Evolutionary conservation across 2,797 vertebrate species (phyloP).

Genomic region (Orientallactaga sibirica): DNA sequence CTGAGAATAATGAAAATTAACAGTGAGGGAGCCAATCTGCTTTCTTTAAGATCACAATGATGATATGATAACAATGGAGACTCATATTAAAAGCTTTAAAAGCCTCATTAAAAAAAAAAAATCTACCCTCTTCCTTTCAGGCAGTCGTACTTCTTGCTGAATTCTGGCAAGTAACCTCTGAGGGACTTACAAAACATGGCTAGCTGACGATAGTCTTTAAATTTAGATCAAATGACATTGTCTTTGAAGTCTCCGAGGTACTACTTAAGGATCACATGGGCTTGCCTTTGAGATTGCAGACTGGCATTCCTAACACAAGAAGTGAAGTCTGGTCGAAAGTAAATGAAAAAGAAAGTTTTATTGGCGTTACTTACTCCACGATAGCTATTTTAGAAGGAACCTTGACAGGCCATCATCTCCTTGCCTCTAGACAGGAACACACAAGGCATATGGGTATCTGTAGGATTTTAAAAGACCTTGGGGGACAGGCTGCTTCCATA

Average conservation of each 20-base stretch:
- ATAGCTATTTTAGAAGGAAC: conserved; percentile 61
- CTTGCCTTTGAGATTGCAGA: neutral
- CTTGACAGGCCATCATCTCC: conserved; percentile 61
- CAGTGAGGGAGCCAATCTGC: neutral
- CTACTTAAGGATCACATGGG: neutral
- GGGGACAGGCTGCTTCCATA: conserved; percentile 76
- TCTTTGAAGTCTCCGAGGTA: conserved; percentile 70
- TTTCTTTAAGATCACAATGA: conserved; percentile 16
- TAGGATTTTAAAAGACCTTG: conserved; percentile 80
- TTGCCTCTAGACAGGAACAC: conserved; percentile 72
- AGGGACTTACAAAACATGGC: conserved; percentile 57
- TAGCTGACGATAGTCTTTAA: conserved; percentile 67
- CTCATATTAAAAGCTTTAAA: neutral
- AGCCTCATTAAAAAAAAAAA: neutral
- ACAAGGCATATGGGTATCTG: conserved; percentile 76
- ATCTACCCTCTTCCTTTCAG: neutral
- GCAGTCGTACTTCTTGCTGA: neutral
- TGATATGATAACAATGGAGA: neutral
- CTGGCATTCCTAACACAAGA: conserved; percentile 30
- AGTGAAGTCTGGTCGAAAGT: conserved; percentile 60
- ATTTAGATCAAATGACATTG: conserved; percentile 68
- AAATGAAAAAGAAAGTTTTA: conserved; percentile 74
- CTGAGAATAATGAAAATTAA: conserved; percentile 27
- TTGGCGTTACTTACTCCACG: conserved; percentile 59
- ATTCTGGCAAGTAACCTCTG: conserved; percentile 55